phyloP scores from a whole-genome alignment of 2,888 invertebrate genomes.

The Escarpia spicata region DNA sequence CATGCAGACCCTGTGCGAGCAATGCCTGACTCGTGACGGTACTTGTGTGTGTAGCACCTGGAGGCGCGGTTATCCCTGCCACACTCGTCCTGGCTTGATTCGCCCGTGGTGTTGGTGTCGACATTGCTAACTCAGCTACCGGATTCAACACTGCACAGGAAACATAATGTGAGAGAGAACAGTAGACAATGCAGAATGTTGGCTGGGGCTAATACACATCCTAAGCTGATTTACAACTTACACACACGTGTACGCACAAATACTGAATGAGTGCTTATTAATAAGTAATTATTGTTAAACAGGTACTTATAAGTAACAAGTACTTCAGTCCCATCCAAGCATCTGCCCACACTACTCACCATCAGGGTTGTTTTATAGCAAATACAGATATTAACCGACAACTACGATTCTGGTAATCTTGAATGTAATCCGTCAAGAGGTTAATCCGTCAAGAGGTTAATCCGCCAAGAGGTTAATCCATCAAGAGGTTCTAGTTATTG shows the following conservation, averaged over 20 bases:
- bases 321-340: too few species aligned
- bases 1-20: not conserved
- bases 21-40: not conserved
- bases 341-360: too few species aligned
- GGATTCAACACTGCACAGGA: not conserved
- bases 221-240: not conserved
- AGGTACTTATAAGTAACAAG: too few species aligned
- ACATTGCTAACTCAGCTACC: not conserved
- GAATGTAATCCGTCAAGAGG: not conserved
- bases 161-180: not conserved
- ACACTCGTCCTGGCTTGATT: not conserved
- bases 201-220: not conserved
- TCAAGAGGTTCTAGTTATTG: not conserved
- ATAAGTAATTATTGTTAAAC: too few species aligned
- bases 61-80: not conserved
- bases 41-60: not conserved
- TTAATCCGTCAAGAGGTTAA: not conserved
- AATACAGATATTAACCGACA: too few species aligned
- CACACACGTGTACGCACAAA: not conserved
- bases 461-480: too few species aligned
- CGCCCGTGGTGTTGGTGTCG: not conserved
- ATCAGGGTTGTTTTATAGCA: too few species aligned
- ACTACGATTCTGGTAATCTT: not conserved
- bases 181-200: not conserved
- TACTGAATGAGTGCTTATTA: too few species aligned